phyloP scores from a whole-genome alignment of 2,797 vertebrate genomes.

The Helostoma temminkii region DNA sequence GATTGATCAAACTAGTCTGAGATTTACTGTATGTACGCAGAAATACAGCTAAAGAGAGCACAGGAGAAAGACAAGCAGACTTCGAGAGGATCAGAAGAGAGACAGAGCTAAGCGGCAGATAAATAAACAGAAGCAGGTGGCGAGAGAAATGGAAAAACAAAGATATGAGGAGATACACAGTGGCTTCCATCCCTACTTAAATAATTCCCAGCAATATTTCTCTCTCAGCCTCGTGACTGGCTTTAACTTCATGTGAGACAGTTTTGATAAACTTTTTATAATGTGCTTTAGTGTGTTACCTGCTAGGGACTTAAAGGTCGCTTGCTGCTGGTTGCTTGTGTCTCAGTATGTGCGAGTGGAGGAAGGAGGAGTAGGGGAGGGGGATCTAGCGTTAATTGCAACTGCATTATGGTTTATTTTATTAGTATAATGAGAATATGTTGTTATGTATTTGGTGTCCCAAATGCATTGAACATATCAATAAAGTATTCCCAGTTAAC shows the following conservation, averaged over 20 bases:
- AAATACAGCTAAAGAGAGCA: too few relatives aligned
- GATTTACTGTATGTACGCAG: not conserved
- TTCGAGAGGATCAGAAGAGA: not conserved
- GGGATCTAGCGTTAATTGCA: too few relatives aligned
- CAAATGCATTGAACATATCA: too few relatives aligned
- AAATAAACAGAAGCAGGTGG: constrained; percentile 30
- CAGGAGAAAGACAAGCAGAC: not conserved
- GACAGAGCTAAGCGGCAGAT: constrained; percentile 9
- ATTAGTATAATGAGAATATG: too few relatives aligned
- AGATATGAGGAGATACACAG: constrained; percentile 3
- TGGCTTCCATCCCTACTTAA: not conserved
- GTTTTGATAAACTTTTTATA: not conserved
- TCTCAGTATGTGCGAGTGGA: too few relatives aligned
- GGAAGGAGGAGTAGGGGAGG: too few relatives aligned
- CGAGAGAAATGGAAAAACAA: constrained; percentile 4
- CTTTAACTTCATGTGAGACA: too few relatives aligned
- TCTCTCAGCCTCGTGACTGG: not conserved
- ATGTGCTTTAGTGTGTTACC: not conserved
- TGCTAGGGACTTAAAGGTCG: not conserved
- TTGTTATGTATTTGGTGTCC: too few relatives aligned
- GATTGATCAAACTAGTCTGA: not conserved
- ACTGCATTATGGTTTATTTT: too few relatives aligned
- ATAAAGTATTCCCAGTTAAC: too few relatives aligned
- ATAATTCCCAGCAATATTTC: not conserved
- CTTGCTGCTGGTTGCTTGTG: too few relatives aligned